Conservation (phyloP, 2,113 vertebrate genomes). For the Caranx ignobilis region DNA sequence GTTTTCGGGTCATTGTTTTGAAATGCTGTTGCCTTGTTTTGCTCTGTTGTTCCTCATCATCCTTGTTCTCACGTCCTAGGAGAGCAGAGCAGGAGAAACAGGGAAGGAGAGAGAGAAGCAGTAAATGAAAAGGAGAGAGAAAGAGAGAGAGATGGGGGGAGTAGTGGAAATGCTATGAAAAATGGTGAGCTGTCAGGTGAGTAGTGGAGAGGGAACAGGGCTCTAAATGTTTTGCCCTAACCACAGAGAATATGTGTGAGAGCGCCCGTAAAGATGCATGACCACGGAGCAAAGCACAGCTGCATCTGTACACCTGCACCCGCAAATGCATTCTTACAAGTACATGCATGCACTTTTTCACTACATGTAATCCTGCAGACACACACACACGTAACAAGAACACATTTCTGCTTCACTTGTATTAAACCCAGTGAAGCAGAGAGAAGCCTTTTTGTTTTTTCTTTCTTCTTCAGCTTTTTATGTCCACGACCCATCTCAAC, state of each 20-base stretch:
- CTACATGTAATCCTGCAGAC: background rate
- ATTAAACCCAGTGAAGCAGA: conserved; percentile 26
- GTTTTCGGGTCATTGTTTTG: conserved; percentile 31
- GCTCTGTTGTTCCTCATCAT: conserved; percentile 7
- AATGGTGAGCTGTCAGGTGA: conserved; percentile 62
- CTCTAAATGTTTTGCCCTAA: conserved; percentile 62
- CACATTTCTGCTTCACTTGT: conserved; percentile 24
- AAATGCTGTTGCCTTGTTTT: conserved; percentile 9
- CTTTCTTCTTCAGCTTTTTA: background rate
- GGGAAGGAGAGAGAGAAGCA: background rate
- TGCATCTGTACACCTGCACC: conserved; percentile 10
- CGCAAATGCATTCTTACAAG: background rate
- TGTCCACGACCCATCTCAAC: conserved; percentile 3
- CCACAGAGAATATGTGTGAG: conserved; percentile 37
- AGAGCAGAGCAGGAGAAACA: background rate
- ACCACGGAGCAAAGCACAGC: conserved; percentile 38
- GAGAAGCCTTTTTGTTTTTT: conserved; percentile 1
- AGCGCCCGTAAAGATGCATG: conserved; percentile 26
- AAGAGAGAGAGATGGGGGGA: background rate
- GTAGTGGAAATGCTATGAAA: conserved; percentile 40
- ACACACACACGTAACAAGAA: conserved; percentile 25
- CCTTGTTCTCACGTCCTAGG: background rate
- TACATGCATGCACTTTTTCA: background rate
- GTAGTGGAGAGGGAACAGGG: conserved; percentile 42
- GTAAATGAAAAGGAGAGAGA: conserved; percentile 24